A percentile compares a stretch with the other conserved stretches of the same genome.
phyloP scores from a whole-genome alignment of 2,113 vertebrate species.

The Desmodus rotundus region DNA sequence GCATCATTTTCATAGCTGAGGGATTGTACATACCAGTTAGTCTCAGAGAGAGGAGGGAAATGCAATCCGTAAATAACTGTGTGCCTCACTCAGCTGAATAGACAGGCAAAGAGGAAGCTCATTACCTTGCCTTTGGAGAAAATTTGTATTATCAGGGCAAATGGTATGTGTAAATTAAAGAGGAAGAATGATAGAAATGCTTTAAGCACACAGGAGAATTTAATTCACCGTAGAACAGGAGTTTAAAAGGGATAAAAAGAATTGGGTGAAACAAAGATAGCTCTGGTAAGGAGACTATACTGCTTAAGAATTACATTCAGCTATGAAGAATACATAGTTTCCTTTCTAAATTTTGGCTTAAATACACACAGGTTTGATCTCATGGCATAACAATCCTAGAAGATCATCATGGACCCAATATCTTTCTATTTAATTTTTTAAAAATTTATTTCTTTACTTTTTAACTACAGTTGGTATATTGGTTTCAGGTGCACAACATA shows the following conservation, averaged over 20 bases:
- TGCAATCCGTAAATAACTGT: neutral
- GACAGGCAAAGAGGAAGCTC: neutral
- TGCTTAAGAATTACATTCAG: neutral
- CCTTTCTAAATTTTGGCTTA: neutral
- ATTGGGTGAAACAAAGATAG: neutral
- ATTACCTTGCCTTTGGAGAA: neutral
- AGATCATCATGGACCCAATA: neutral
- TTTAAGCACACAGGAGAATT: neutral
- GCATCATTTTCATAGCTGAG: neutral
- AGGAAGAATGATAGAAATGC: neutral
- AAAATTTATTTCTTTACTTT: neutral
- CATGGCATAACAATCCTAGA: neutral
- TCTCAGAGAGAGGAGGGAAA: neutral
- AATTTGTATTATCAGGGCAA: neutral
- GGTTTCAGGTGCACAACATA: neutral
- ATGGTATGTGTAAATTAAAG: neutral
- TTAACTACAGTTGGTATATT: neutral
- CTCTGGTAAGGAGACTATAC: neutral
- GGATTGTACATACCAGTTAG: neutral
- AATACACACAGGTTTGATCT: neutral
- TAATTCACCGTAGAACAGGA: neutral
- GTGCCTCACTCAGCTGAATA: neutral
- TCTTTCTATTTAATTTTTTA: neutral
- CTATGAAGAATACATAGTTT: neutral
- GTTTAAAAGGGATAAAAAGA: neutral